Percentiles rank a stretch among this genome's conserved stretches.
These are phyloP conservation scores for Autographa gamma DNA, from an alignment of 2,888 invertebrate species.

Conservation along the genomic window DNA sequence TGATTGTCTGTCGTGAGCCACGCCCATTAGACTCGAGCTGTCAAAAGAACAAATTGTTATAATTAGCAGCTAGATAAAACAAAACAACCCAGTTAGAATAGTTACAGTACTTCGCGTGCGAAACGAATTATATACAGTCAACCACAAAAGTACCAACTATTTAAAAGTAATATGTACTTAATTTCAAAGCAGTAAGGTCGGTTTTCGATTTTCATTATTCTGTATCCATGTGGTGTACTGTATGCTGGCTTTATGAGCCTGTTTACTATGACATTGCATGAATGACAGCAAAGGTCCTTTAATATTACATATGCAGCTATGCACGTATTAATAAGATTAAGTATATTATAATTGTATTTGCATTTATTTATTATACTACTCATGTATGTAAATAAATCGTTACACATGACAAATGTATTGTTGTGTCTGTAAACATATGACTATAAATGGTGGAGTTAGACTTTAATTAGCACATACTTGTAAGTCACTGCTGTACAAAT, in stretches of 20 bases:
- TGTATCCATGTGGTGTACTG: background rate
- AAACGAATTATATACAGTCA: conserved; percentile 52
- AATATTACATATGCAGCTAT: conserved; percentile 47
- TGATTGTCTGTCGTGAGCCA: conserved; percentile 18
- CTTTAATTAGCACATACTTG: background rate
- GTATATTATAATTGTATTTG: conserved; percentile 37
- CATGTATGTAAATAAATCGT: conserved; percentile 3
- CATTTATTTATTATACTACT: conserved; percentile 11
- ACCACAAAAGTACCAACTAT: background rate
- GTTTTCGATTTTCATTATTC: background rate
- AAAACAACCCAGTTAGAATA: conserved; percentile 26
- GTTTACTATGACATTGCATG: conserved; percentile 47
- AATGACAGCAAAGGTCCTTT: conserved; percentile 57
- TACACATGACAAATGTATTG: background rate
- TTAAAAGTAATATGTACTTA: background rate
- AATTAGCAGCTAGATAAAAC: conserved; percentile 38
- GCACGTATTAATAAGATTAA: conserved; percentile 48
- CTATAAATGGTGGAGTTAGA: background rate
- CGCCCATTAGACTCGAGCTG: conserved; percentile 41
- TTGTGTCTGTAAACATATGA: background rate
- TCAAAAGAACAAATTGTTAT: conserved; percentile 52
- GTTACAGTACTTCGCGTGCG: conserved; percentile 53
- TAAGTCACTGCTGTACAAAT: background rate
- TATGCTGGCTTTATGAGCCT: conserved; percentile 38
- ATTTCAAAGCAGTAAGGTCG: background rate